Evolutionary conservation across 2,888 invertebrate species (phyloP).

Genomic region (Rambutsinella grinnellia): DNA sequence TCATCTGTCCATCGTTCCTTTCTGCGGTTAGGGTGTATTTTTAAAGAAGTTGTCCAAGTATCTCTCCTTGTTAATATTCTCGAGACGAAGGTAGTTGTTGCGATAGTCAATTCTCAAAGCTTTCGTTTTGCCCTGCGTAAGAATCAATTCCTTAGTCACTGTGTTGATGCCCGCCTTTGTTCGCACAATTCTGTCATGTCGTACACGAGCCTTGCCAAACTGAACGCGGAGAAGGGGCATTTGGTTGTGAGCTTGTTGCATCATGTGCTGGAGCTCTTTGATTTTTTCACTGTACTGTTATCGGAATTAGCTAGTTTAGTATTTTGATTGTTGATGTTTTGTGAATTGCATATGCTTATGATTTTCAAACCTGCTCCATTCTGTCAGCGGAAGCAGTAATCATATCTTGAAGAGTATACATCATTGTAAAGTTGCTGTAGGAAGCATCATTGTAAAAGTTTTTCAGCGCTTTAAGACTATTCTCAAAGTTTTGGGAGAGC

Average conservation of each 20-base stretch:
- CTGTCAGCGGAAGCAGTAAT: conserved; percentile 41
- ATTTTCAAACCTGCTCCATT: conserved; percentile 39
- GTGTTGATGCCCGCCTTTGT: conserved; percentile 54
- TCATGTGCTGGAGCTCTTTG: conserved; percentile 39
- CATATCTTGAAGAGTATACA: conserved; percentile 58
- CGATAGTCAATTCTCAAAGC: conserved; percentile 42
- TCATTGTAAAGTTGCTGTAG: conserved; percentile 59
- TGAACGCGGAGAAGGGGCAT: conserved; percentile 42
- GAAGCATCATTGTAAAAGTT: conserved; percentile 61
- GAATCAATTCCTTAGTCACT: conserved; percentile 43
- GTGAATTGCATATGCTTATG: too few species aligned
- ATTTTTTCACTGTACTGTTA: conserved; percentile 43
- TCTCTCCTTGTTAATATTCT: conserved; percentile 42
- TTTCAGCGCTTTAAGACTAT: conserved; percentile 57
- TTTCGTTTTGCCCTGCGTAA: conserved; percentile 28
- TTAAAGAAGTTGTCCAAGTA: too few species aligned
- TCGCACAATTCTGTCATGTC: conserved; percentile 48
- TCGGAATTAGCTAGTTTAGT: background rate
- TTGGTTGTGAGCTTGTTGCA: conserved; percentile 48
- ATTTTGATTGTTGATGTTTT: background rate
- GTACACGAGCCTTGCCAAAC: conserved; percentile 28
- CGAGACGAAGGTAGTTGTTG: conserved; percentile 32
- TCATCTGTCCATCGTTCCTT: too few species aligned
- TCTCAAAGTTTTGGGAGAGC: conserved; percentile 54
- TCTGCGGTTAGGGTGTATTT: too few species aligned